A percentile compares a stretch with the other conserved stretches of the same genome.
phyloP scores from a whole-genome alignment of 2,797 vertebrate species.

The Xiphophorus birchmanni region DNA sequence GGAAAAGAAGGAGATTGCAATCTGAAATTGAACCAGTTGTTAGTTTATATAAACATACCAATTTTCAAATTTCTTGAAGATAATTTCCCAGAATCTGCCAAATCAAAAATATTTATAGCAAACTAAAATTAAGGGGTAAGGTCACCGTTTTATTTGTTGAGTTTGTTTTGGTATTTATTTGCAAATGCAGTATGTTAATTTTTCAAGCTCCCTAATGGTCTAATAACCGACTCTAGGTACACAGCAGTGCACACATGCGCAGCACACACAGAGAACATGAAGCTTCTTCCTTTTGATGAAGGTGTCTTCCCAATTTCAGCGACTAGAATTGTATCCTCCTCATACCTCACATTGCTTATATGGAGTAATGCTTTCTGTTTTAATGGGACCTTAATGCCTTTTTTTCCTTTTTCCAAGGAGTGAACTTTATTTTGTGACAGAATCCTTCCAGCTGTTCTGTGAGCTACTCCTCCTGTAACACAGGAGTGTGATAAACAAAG shows the following conservation, averaged over 20 bases:
- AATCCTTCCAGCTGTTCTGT: slow-evolving; percentile 51
- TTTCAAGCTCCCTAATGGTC: slow-evolving; percentile 13
- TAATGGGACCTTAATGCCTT: slow-evolving; percentile 76
- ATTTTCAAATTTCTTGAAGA: neutral
- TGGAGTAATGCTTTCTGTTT: slow-evolving; percentile 70
- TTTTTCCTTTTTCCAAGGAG: slow-evolving; percentile 56
- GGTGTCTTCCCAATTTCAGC: slow-evolving; percentile 77
- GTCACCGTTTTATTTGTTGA: slow-evolving; percentile 1
- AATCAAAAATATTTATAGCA: slow-evolving; percentile 3
- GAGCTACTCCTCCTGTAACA: slow-evolving; percentile 43
- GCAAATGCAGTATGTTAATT: slow-evolving; percentile 1
- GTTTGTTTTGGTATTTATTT: neutral
- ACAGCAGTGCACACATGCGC: slow-evolving; percentile 30
- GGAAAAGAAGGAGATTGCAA: neutral
- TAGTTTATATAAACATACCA: neutral
- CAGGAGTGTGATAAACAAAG: slow-evolving; percentile 42
- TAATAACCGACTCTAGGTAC: slow-evolving; percentile 37
- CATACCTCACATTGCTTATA: slow-evolving; percentile 78
- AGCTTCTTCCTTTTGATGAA: slow-evolving; percentile 68
- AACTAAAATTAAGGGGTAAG: neutral
- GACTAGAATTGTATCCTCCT: slow-evolving; percentile 75
- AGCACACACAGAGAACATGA: slow-evolving; percentile 36
- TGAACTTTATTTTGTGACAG: slow-evolving; percentile 54
- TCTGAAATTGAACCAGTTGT: neutral
- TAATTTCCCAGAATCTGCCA: neutral